Evolutionary conservation across 2,113 vertebrate genomes (phyloP), one percentile per base, ranked within the genome.

Genomic region (Caloenas nicobarica): DNA sequence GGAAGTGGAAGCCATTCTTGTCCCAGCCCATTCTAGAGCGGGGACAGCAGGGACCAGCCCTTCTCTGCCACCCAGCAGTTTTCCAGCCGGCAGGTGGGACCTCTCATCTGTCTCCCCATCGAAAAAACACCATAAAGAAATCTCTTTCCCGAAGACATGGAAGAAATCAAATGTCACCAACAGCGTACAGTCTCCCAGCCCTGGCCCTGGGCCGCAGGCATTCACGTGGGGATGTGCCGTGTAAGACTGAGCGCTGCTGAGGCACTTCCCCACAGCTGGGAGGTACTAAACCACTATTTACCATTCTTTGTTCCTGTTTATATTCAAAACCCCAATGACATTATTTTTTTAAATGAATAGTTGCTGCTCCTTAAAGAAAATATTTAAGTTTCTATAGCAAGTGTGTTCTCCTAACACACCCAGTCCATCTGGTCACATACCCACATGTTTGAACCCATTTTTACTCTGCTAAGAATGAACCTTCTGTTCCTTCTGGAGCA

Each of bases 311-410:
- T 71, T 91, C 70, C 88, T 85, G 85, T 91, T 94, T 70, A 91
- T 60, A 62, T 51, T 53, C 2, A 64, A 88, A 83, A 93, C n/a
- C 36, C 57, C 40, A 44, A 53, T 42, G 42, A 28, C 19, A 33
- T 90, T 80, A 31, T 42, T 92, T 90, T 44, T 36, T 88, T 51
- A 16, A 72, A 86, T 46, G 11, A 83, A 64, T 46, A 77, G 31
- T 58, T 78, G 40, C 64, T 96, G 58, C 22, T 77, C 24, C 89
- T 80, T 79, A 89, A 92, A 77, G 74, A 80, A 93, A 96, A 92
- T 77, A 91, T 57, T 92, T 72, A 76, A 93, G 73, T 94, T 93
- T 86, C 76, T 86, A 13, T 17, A 83, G 68, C 51, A 57, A 81
- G 72, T 44, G 60, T 71, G 60, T 77, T 36, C 77, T 84, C 73